phyloP scores from a whole-genome alignment of 2,797 vertebrate genomes.

The Sebastes glaucus region DNA sequence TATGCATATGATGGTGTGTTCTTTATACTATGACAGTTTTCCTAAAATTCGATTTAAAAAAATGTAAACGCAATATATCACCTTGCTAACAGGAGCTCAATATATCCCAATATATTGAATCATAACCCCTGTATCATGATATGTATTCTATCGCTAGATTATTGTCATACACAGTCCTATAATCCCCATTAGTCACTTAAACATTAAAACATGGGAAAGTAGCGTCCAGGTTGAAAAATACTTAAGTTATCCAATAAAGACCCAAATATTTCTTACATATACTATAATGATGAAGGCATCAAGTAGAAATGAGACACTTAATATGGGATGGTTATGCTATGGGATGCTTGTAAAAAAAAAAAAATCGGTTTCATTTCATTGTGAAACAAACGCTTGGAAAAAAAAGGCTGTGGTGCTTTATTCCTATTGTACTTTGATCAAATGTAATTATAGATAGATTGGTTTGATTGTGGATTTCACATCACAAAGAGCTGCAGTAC shows the following conservation, averaged over 20 bases:
- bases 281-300: not conserved
- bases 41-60: too few relatives aligned
- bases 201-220: too few relatives aligned
- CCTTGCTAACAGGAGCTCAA: too few relatives aligned
- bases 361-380: not conserved
- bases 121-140: too few relatives aligned
- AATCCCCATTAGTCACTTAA: too few relatives aligned
- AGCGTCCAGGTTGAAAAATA: too few relatives aligned
- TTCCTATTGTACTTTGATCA: not conserved
- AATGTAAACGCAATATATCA: too few relatives aligned
- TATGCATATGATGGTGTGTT: too few relatives aligned
- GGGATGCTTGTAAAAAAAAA: not conserved
- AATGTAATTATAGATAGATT: not conserved
- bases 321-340: not conserved
- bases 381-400: not conserved
- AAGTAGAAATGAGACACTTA: not conserved
- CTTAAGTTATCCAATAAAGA: not conserved
- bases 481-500: not conserved
- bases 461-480: not conserved
- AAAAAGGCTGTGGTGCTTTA: constrained; percentile 25
- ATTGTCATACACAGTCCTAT: too few relatives aligned
- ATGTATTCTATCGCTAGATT: too few relatives aligned
- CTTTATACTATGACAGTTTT: too few relatives aligned
- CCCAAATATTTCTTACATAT: not conserved
- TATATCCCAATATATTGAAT: too few relatives aligned